phyloP scores from a whole-genome alignment of 2,113 vertebrate species.

The Microcebus murinus region DNA sequence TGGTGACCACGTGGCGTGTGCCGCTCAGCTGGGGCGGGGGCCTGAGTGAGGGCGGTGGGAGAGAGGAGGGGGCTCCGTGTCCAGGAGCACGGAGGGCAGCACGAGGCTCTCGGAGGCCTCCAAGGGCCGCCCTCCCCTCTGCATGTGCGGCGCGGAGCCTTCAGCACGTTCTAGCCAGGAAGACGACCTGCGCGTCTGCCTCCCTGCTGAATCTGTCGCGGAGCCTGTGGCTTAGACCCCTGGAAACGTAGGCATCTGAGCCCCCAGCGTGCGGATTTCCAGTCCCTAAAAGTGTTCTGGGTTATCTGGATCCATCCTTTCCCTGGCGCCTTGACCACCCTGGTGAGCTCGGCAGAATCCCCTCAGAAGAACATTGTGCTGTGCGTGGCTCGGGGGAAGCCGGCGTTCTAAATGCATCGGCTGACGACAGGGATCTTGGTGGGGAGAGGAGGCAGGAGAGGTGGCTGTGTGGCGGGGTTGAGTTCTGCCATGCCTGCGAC shows the following conservation, averaged over 20 bases:
- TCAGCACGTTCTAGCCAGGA: not conserved
- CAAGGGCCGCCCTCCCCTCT: not conserved
- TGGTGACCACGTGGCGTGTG: not conserved
- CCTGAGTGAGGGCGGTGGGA: not conserved
- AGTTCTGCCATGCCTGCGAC: slow-evolving; percentile 49
- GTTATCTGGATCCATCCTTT: not conserved
- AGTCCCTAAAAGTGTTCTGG: not conserved
- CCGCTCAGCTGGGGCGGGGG: not conserved
- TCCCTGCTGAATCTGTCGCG: not conserved
- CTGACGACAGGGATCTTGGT: slow-evolving; percentile 56
- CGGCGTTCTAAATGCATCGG: slow-evolving; percentile 7
- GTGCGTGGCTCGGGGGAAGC: not conserved
- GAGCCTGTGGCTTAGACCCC: too few relatives aligned
- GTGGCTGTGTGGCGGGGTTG: slow-evolving; percentile 19
- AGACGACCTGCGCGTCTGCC: not conserved
- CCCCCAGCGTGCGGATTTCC: not conserved
- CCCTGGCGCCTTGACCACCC: not conserved
- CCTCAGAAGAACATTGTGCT: slow-evolving; percentile 43
- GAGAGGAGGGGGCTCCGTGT: not conserved
- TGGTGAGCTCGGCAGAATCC: not conserved
- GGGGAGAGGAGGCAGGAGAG: slow-evolving; percentile 59
- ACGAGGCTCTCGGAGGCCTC: not conserved
- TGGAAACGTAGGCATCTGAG: too few relatives aligned
- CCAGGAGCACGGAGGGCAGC: not conserved
- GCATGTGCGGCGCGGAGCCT: not conserved